Evolutionary conservation across 1,140 invertebrate genomes (phyloP).

Genomic region (Lysiphlebus fabarum): DNA sequence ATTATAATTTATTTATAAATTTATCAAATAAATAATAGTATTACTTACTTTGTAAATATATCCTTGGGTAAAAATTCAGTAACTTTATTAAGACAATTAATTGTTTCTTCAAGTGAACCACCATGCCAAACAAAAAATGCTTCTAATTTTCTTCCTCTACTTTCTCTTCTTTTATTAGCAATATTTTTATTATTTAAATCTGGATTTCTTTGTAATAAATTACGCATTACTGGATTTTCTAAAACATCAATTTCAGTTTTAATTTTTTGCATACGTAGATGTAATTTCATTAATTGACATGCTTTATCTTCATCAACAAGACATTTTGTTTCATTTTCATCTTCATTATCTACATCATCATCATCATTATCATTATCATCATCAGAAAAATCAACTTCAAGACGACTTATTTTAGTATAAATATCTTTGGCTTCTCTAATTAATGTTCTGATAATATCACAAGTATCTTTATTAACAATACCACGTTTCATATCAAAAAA

Average conservation of each 20-base stretch:
- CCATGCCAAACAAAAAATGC: constrained; percentile 57
- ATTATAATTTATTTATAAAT: too few species aligned
- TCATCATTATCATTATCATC: constrained; percentile 41
- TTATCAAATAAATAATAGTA: constrained; percentile 3
- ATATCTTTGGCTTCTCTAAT: constrained; percentile 58
- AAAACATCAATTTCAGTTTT: constrained; percentile 61
- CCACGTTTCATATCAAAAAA: constrained; percentile 61
- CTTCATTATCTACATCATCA: too few species aligned
- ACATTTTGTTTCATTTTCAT: constrained; percentile 29
- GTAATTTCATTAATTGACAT: constrained; percentile 56
- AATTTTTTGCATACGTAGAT: constrained; percentile 60
- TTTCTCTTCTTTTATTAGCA: constrained; percentile 32
- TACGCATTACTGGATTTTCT: constrained; percentile 60
- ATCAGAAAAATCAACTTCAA: constrained; percentile 54
- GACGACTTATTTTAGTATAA: constrained; percentile 50
- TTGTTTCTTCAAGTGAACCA: constrained; percentile 49
- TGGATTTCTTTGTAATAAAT: constrained; percentile 46
- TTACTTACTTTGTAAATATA: constrained; percentile 40
- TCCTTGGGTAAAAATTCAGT: constrained; percentile 43
- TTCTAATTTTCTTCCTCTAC: constrained; percentile 31
- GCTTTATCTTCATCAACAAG: constrained; percentile 43
- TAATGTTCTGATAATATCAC: constrained; percentile 57
- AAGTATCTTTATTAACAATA: constrained; percentile 50
- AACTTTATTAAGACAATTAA: constrained; percentile 49
- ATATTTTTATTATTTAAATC: constrained; percentile 33